Conservation (phyloP, 2,888 invertebrate species). For the Camponotus fellah region DNA sequence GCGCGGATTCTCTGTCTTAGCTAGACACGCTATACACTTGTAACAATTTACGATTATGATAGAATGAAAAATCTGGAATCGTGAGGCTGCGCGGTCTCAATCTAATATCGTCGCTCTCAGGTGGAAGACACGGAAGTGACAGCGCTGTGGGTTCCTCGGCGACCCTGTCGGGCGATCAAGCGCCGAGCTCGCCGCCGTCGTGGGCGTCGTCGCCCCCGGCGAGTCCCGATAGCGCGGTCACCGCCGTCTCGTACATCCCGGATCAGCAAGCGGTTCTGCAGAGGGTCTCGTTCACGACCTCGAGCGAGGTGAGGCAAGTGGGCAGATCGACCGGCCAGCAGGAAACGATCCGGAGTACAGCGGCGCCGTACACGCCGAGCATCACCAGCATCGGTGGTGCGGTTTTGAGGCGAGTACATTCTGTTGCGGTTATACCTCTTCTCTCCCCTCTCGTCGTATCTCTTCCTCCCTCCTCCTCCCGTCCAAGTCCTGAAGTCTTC, state of each 20-base stretch:
- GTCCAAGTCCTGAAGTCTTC: background rate
- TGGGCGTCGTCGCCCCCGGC: slow-evolving; percentile 88
- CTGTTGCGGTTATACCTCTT: background rate
- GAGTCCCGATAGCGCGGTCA: slow-evolving; percentile 87
- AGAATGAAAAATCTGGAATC: background rate
- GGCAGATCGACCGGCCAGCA: slow-evolving; percentile 79
- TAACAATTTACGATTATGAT: background rate
- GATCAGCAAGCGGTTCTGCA: slow-evolving; percentile 87
- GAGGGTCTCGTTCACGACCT: slow-evolving; percentile 89
- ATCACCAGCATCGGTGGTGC: slow-evolving; percentile 90
- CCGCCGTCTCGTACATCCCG: slow-evolving; percentile 87
- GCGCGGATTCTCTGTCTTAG: background rate
- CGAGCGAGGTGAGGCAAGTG: slow-evolving; percentile 87
- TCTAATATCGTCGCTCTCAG: slow-evolving; percentile 73
- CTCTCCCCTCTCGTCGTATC: no score
- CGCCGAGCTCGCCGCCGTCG: slow-evolving; percentile 88
- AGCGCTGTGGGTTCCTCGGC: slow-evolving; percentile 90
- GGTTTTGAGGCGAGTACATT: slow-evolving; percentile 86
- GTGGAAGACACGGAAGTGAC: slow-evolving; percentile 87
- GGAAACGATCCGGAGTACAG: slow-evolving; percentile 78
- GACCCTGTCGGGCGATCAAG: slow-evolving; percentile 87
- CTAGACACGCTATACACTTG: background rate
- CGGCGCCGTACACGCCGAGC: slow-evolving; percentile 86
- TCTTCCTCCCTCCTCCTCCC: background rate
- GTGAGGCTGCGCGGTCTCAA: background rate